These are phyloP conservation scores for Megaceryle torquata DNA, from an alignment of 2,113 vertebrate genomes.

Conservation along the genomic window DNA sequence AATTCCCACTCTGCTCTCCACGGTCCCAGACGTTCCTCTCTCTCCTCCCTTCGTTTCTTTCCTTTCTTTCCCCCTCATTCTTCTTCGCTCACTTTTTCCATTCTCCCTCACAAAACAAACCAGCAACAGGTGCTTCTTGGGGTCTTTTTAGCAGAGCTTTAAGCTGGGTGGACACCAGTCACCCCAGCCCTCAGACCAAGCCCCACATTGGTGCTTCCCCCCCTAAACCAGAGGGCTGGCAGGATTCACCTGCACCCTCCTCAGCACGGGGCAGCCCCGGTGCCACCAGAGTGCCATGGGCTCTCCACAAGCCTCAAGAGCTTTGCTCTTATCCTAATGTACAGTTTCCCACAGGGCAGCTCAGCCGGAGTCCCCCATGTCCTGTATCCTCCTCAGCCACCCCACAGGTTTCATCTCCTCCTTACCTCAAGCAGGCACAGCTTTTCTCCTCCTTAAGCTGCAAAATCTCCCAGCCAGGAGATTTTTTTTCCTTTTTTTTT, in stretches of 20 bases:
- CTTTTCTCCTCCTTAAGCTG: not conserved
- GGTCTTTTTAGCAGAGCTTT: not conserved
- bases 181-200: not conserved
- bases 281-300: rapidly evolving
- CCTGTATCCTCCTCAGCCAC: not conserved
- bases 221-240: not conserved
- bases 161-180: too few species aligned
- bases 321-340: not conserved
- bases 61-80: not conserved
- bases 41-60: not conserved
- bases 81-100: not conserved
- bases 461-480: not conserved
- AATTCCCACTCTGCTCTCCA: not conserved
- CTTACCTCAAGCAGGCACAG: not conserved
- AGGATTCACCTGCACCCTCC: not conserved
- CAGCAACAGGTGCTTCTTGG: not conserved
- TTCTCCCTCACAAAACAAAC: not conserved
- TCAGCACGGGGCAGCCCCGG: not conserved
- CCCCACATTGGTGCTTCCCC: not conserved
- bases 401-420: not conserved
- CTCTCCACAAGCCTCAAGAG: not conserved
- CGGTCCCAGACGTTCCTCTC: rapidly evolving
- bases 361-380: rapidly evolving
- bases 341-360: not conserved
- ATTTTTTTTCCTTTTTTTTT: too few species aligned